Evolutionary conservation across 2,797 vertebrate species (phyloP), one percentile per base, ranked within the genome.

Genomic region (Fistularia tabacaria): DNA sequence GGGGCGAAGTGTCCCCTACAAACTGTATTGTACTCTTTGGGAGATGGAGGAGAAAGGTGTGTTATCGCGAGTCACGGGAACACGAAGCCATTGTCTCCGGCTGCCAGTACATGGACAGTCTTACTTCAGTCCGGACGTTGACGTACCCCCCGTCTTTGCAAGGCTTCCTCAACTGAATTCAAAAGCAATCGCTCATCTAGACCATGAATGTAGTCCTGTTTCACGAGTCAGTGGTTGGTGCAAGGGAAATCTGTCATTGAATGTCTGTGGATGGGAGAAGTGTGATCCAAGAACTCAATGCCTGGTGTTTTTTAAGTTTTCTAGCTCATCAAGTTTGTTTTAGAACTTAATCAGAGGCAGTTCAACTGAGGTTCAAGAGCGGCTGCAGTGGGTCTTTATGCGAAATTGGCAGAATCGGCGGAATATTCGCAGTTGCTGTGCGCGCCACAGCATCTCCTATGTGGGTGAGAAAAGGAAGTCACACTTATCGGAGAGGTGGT

Each of bases 401-500:
- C 66, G 71, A 37, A 57, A 56, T 50, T 38, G 9, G 52, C n/a
- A n/a, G 59, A 64, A 72, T 69, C 67, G 7, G 52, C n/a, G 12
- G 59, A 64, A 72, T 69, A 69, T 78, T 83, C 65, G 69, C 75
- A 74, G 70, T 65, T 57, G 57, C 71, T 60, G 63, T 54, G 69
- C 59, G 64, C 75, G 62, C 68, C 57, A 14, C 76, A 81, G 70
- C 77, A 65, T 81, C 66, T 82, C 57, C 61, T 73, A 66, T 66
- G 85, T 83, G 79, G 81, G 87, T 62, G 83, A 72, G 62, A 84
- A 85, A 74, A 81, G 84, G 82, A 88, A 88, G 84, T 86, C 84
- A 76, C 88, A 84, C 83, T 83, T 57, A 66, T 66, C 71, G 25
- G 71, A 79, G 78, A 76, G 77, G 74, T 81, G 78, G 66, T 79